A percentile compares a stretch with the other conserved stretches of the same genome.
Evolutionary conservation across 2,888 invertebrate genomes (phyloP).

Genomic region (Pristionchus fissidentatus): DNA sequence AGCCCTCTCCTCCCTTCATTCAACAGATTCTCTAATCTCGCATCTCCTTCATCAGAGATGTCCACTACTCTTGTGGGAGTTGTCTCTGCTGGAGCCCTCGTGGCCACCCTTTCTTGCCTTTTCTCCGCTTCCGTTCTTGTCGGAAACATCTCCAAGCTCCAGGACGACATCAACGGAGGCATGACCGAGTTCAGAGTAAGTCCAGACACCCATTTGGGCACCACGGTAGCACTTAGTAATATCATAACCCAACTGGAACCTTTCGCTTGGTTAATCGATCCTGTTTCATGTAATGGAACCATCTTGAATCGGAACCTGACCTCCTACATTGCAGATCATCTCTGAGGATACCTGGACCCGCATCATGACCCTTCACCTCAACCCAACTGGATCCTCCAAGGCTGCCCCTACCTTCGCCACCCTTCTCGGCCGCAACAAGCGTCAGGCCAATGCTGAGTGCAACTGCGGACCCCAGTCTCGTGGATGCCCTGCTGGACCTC

Average conservation of each 20-base stretch:
- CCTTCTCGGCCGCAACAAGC: conserved; percentile 61
- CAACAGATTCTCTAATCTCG: conserved; percentile 22
- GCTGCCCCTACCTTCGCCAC: conserved; percentile 61
- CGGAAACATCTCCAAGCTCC: conserved; percentile 58
- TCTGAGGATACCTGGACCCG: conserved; percentile 63
- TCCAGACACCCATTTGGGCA: too few species aligned
- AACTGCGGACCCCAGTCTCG: conserved; percentile 65
- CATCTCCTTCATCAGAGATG: conserved; percentile 32
- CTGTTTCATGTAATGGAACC: too few species aligned
- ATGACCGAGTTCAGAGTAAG: conserved; percentile 63
- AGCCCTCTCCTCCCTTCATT: neutral
- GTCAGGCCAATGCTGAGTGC: conserved; percentile 61
- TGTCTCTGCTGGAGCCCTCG: conserved; percentile 58
- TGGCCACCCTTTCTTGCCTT: conserved; percentile 56
- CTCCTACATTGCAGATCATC: conserved; percentile 52
- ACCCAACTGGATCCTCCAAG: conserved; percentile 57
- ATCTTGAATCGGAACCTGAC: too few species aligned
- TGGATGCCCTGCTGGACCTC: conserved; percentile 69
- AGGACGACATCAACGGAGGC: conserved; percentile 58
- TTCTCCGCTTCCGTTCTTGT: conserved; percentile 57
- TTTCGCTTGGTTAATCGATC: too few species aligned
- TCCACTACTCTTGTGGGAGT: conserved; percentile 54
- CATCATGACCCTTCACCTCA: conserved; percentile 60
- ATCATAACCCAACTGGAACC: neutral
- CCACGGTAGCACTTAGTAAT: neutral